Conservation (phyloP, 35 echinoderm and acorn worm species). For the Ophiothrix spiculata region DNA sequence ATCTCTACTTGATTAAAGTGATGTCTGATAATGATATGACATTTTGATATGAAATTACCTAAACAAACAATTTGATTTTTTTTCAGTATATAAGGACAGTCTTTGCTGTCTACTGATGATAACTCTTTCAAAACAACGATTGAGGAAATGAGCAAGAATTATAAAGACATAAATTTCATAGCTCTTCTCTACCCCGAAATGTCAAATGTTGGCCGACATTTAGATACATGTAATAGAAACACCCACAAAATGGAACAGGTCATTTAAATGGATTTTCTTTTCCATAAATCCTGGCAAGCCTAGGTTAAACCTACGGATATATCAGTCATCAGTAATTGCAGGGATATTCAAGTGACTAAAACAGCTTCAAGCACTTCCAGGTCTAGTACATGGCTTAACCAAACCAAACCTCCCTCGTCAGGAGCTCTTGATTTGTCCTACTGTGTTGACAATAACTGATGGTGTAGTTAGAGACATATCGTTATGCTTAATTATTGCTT, state of each 20-base stretch:
- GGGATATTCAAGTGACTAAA: constrained; percentile 4
- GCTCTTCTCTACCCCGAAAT: background rate
- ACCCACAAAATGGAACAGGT: background rate
- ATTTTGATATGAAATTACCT: no score
- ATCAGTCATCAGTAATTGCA: background rate
- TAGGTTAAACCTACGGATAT: background rate
- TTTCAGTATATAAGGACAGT: background rate
- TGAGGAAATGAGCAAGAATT: no score
- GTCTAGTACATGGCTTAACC: background rate
- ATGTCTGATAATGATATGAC: background rate
- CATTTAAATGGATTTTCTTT: background rate
- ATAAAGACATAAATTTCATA: no score
- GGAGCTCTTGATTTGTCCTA: background rate
- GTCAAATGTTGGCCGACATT: background rate
- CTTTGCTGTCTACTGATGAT: background rate
- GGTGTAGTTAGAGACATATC: background rate
- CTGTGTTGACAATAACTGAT: background rate
- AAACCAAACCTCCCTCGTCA: background rate
- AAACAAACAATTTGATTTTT: no score
- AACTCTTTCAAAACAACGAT: no score
- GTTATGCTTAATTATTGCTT: background rate
- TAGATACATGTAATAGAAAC: background rate
- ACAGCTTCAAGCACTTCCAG: background rate
- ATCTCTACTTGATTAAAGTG: background rate
- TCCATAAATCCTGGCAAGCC: background rate